Base-by-base conservation (phyloP, 2,888 invertebrate genomes). In the Hypolimnas misippus region DNA sequence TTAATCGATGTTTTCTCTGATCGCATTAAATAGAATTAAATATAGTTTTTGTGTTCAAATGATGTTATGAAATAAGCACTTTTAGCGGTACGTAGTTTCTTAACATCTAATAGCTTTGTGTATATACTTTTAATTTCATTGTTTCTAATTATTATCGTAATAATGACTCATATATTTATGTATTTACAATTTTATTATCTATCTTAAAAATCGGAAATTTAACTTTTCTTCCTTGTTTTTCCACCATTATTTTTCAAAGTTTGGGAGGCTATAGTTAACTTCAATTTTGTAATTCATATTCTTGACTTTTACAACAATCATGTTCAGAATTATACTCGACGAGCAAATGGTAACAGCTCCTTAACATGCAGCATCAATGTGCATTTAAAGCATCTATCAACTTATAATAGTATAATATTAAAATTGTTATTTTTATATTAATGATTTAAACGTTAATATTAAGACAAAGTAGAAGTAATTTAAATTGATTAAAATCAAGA, bases 351-450 rank as follows among this genome's bases (percentile, higher is more conserved):
- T n/a, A n/a, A 49, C 14, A 49, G 29, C 49, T 46, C 12, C n/a
- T n/a, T n/a, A 49, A 49, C 3, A 40, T 54, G 4, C 16, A 12
- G 33, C 44, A 21, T 35, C 12, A 33, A 31, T n/a, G 33, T 33
- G 52, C 52, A 52, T 59, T 59, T 53, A 46, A 21, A 46, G 35
- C 59, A 53, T 51, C 59, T 16, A 58, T 50, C 21, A 54, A 35
- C 35, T 17, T 44, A n/a, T 46, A 57, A 59, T 49, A 49, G 51
- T 57, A n/a, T n/a, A 62, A 58, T 62, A 53, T 58, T 53, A 50
- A 59, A 44, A 62, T 62, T 65, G 62, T 65, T 62, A 65, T 65
- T 65, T 59, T 62, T 65, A 53, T 62, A 63, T 57, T 61, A 61
- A 60, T 38, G 44, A 44, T 53, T 63, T 51, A 57, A 57, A 57